These are phyloP conservation scores for Poecilia wingei DNA, from an alignment of 2,797 vertebrate genomes.

Conservation along the genomic window DNA sequence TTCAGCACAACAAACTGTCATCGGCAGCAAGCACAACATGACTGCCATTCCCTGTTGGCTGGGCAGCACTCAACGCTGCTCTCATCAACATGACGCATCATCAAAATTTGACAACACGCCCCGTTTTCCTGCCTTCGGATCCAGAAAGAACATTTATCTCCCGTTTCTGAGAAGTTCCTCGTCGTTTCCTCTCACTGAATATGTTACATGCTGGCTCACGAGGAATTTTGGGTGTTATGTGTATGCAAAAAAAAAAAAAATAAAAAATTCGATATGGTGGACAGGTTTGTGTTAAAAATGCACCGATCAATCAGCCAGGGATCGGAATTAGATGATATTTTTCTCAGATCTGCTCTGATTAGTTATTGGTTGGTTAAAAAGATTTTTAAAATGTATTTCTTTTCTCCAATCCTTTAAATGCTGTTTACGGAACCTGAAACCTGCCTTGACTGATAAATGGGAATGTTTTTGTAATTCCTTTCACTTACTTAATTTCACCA, in stretches of 20 bases:
- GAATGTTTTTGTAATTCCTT: background rate
- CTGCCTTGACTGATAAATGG: background rate
- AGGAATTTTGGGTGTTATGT: background rate
- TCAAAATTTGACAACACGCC: conserved; percentile 40
- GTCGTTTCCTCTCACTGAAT: background rate
- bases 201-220: background rate
- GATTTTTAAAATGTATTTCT: background rate
- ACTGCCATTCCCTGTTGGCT: conserved; percentile 36
- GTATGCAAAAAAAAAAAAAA: background rate
- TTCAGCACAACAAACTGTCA: conserved; percentile 42
- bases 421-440: background rate
- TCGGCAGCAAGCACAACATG: conserved; percentile 18
- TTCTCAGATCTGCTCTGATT: background rate
- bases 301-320: background rate
- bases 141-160: conserved; percentile 9
- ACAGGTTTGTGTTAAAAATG: background rate
- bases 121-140: conserved; percentile 28
- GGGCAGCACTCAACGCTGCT: conserved; percentile 33
- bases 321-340: background rate
- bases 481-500: background rate
- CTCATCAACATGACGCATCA: conserved; percentile 27
- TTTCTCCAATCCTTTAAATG: background rate
- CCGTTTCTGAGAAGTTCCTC: conserved; percentile 4
- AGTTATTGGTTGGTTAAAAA: background rate
- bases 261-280: background rate